Evolutionary conservation across 2,113 vertebrate species (phyloP).

Genomic region (Tinamus guttatus): DNA sequence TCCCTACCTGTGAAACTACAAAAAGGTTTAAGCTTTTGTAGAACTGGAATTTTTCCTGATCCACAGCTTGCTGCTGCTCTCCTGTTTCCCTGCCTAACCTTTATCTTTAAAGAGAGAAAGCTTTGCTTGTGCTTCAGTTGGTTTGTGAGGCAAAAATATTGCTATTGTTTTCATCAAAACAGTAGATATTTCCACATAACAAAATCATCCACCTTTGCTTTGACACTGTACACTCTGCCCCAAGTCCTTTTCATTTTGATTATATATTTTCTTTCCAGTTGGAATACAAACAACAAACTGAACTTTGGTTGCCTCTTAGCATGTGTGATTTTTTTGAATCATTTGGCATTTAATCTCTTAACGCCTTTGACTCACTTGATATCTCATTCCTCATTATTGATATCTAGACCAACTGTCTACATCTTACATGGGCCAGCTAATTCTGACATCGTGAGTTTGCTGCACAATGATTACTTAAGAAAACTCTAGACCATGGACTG

Average conservation of each 20-base stretch:
- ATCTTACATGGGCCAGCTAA: accelerated
- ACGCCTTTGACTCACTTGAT: neutral
- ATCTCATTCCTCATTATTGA: neutral
- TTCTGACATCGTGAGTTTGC: neutral
- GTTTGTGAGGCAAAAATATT: neutral
- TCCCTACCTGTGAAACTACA: neutral
- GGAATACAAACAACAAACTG: neutral
- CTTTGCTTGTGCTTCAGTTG: neutral
- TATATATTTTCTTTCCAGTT: neutral
- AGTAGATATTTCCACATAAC: neutral
- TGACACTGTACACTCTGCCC: neutral
- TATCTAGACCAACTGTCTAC: neutral
- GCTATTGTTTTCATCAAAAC: neutral
- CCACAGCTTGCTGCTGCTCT: neutral
- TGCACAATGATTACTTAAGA: neutral
- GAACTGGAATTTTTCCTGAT: neutral
- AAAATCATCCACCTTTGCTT: neutral
- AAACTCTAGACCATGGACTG: neutral
- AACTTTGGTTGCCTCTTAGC: neutral
- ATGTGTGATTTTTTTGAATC: neutral
- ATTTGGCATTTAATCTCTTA: neutral
- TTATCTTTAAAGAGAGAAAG: neutral
- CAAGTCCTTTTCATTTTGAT: neutral
- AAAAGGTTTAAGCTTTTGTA: neutral
- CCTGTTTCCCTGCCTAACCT: neutral